Percentiles rank a stretch among this genome's conserved stretches.
phyloP scores from a whole-genome alignment of 2,888 invertebrate genomes.

The Dendrolimus pini region DNA sequence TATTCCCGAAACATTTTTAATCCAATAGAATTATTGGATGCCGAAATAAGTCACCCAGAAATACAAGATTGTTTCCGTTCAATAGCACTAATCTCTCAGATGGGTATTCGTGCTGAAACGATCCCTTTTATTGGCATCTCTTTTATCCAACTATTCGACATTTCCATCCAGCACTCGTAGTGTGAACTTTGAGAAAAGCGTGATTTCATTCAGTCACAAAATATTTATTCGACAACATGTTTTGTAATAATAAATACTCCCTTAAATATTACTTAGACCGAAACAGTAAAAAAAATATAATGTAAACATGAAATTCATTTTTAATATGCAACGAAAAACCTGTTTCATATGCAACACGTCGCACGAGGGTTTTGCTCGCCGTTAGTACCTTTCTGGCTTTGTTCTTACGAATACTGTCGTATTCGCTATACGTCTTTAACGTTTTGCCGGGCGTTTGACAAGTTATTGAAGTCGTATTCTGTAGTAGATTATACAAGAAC shows the following conservation, averaged over 20 bases:
- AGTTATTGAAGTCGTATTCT: background rate
- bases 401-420: conserved; percentile 21
- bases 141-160: conserved; percentile 53
- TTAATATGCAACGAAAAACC: conserved; percentile 68
- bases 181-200: background rate
- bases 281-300: conserved; percentile 3
- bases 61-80: conserved; percentile 72
- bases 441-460: conserved; percentile 1
- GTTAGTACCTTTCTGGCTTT: conserved; percentile 35
- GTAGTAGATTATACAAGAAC: background rate
- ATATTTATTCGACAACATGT: background rate
- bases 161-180: conserved; percentile 32
- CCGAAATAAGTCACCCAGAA: conserved; percentile 56
- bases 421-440: background rate
- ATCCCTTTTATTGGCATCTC: conserved; percentile 65
- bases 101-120: conserved; percentile 69
- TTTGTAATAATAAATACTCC: background rate
- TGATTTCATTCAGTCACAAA: background rate
- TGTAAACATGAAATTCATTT: conserved; percentile 57
- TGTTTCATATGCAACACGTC: conserved; percentile 54
- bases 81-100: conserved; percentile 68
- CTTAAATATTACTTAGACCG: background rate
- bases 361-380: conserved; percentile 24
- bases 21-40: conserved; percentile 32
- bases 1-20: conserved; percentile 39